Base-by-base conservation (phyloP, 2,888 invertebrate genomes). In the Pristionchus exspectatus region DNA sequence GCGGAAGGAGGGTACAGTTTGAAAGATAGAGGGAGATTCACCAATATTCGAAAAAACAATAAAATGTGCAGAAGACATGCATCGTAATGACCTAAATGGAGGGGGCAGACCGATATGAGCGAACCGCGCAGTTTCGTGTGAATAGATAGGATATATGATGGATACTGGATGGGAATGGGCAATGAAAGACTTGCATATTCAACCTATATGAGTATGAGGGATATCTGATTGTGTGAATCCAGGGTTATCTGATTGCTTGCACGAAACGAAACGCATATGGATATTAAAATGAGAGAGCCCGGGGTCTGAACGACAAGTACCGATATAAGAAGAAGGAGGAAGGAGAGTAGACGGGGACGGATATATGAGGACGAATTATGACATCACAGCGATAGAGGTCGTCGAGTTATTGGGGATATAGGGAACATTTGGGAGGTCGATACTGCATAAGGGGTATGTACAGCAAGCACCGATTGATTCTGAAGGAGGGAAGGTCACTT, bases 161-260 rank as follows among this genome's bases (percentile, higher is more conserved):
- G 38, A 27, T 81, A 81, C 81, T 81, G 81, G 44, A 81, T n/a
- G 50, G 81, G 50, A 81, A 81, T 81, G 81, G 81, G 81, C 44
- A 44, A n/a, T 54, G 81, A 81, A 81, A 81, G 81, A 81, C 81
- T 81, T 81, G 81, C 81, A 81, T 54, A 81, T 27, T 81, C 50
- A 54, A 81, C 81, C 81, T 81, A 81, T 81, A 81, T 81, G 44
- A 77, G 18, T 77, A 24, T 81, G 81, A 81, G 33, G 30, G 72
- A 12, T 59, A 59, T 59, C n/a, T 72, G 72, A 72, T 72, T 30
- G 33, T 33, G 14, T 24, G 72, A 54, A 81, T 81, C 81, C 50
- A 81, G 54, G 81, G n/a, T 72, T 54, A 54, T 54, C n/a, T 54
- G 77, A 24, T n/a, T 81, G 81, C 81, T 81, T 81, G 81, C 81